Evolutionary conservation across 2,797 vertebrate species (phyloP).

Genomic region (Diceros bicornis): DNA sequence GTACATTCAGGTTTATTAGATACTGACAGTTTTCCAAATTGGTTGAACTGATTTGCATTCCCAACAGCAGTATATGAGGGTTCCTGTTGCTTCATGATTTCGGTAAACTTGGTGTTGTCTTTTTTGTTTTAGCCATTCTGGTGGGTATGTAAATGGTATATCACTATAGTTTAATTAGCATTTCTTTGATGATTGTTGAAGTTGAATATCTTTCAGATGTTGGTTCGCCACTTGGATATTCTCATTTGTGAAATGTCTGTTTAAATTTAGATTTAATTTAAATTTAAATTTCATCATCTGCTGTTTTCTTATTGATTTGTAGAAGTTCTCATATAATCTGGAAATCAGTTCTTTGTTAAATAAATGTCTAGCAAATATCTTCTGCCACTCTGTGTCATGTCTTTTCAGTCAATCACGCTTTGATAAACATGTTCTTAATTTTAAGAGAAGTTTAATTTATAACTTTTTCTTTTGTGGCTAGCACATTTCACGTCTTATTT

Average conservation of each 20-base stretch:
- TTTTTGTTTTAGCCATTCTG: conserved; percentile 3
- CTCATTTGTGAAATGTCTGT: not conserved
- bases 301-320: conserved; percentile 11
- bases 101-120: not conserved
- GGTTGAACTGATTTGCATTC: not conserved
- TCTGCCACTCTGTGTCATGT: not conserved
- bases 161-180: not conserved
- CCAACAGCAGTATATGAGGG: not conserved
- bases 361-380: not conserved
- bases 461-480: not conserved
- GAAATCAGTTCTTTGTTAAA: conserved; percentile 15
- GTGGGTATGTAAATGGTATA: not conserved
- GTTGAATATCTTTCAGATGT: not conserved
- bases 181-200: conserved; percentile 9
- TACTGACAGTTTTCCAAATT: not conserved
- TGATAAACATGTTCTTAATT: conserved; percentile 23
- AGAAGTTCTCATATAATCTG: not conserved
- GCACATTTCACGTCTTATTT: not conserved
- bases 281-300: not conserved
- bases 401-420: not conserved
- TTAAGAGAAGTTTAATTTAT: not conserved
- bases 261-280: not conserved
- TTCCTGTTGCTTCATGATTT: not conserved
- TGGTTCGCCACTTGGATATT: not conserved
- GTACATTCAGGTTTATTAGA: not conserved